Base-by-base conservation (phyloP, 2,113 vertebrate genomes). In the Mastomys natalensis region DNA sequence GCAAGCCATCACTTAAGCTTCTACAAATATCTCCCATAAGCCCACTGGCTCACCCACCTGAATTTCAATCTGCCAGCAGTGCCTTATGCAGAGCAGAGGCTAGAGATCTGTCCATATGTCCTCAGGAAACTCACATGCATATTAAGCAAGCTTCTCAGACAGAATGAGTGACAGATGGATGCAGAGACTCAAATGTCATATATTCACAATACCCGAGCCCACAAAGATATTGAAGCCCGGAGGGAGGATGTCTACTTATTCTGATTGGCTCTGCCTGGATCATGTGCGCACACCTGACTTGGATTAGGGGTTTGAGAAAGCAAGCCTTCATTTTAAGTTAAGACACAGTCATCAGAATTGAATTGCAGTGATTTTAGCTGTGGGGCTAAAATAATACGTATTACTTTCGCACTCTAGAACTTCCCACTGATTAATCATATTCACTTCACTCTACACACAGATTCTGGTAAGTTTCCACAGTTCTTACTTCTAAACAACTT, bases 151-250 rank as follows among this genome's bases (percentile, higher is more conserved):
- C 15, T 31, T 80, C 53, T 45, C 48, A 22, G 58, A 76, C 40
- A 88, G 31, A 16, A 17, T 40, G 51, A 19, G 8, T 17, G 60
- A 53, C 9, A 55, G 37, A 15, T 6, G 7, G 45, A 8, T 0
- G 7, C 16, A 51, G 2, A 13, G 31, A 26, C 7, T 43, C 15
- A 8, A 43, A 31, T 26, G 37, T 21, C 11, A 29, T 10, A 19
- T 15, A 7, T 43, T 78, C 17, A 31, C 60, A 51, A 43, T 1
- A 13, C 37, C 21, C 22, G 58, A 17, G 40, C 22, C 8, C 1
- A 4, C 17, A 4, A 24, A 29, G 17, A 58, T 51, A 17, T 0
- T 9, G 2, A 8, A 87, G 48, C 3, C 12, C 1, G 4, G 31
- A 53, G 70, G 43, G 12, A 43, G 29, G 53, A 37, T 7, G 21